phyloP scores from a whole-genome alignment of 2,888 invertebrate species.

The Dicyrtomina minuta region DNA sequence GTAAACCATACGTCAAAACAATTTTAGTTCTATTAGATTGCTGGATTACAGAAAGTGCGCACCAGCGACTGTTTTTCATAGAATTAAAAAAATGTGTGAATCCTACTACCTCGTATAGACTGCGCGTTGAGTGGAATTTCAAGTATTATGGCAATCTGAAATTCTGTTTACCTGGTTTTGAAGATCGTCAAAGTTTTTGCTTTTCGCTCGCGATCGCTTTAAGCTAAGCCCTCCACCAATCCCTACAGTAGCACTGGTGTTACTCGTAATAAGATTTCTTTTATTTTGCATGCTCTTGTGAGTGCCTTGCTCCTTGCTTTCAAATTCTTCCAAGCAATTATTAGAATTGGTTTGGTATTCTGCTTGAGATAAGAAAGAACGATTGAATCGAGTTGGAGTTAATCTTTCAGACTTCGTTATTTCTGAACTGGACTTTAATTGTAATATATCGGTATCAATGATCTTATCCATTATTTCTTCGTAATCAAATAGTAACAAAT shows the following conservation, averaged over 20 bases:
- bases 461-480: constrained; percentile 11
- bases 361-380: background rate
- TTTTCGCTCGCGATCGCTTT: constrained; percentile 30
- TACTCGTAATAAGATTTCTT: constrained; percentile 8
- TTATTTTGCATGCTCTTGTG: constrained; percentile 12
- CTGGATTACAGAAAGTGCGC: no score
- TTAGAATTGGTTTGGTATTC: background rate
- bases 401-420: constrained; percentile 15
- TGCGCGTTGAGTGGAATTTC: no score
- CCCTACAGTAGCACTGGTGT: background rate
- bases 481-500: background rate
- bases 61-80: no score
- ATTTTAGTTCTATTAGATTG: no score
- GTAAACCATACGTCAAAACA: no score
- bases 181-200: constrained; percentile 64
- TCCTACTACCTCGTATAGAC: no score
- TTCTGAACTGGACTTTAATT: constrained; percentile 22
- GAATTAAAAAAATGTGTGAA: no score
- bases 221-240: constrained; percentile 16
- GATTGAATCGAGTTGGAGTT: background rate
- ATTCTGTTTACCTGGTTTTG: constrained; percentile 51
- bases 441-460: constrained; percentile 10
- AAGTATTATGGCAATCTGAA: no score
- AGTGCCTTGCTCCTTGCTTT: constrained; percentile 11
- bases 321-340: background rate